phyloP scores from a whole-genome alignment of 2,113 vertebrate genomes.

The Phaethon lepturus region DNA sequence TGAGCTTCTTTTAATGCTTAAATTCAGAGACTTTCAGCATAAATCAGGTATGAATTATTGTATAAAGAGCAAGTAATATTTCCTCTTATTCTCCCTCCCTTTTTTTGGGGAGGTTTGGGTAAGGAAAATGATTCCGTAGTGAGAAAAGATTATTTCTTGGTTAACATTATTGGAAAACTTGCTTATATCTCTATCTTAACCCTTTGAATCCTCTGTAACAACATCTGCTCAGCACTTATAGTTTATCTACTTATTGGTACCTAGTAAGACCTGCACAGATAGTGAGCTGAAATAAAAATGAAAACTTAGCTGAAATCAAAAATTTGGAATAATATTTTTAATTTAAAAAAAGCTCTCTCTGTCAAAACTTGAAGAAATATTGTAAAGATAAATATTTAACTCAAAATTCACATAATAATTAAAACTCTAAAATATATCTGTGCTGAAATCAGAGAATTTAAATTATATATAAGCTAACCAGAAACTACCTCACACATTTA shows the following conservation, averaged over 20 bases:
- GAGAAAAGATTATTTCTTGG: neutral
- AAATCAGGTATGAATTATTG: neutral
- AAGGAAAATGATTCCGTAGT: neutral
- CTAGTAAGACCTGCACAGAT: neutral
- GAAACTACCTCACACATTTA: neutral
- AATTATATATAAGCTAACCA: neutral
- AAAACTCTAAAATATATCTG: neutral
- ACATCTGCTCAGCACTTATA: fast-evolving
- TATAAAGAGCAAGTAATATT: neutral
- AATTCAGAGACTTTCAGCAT: neutral
- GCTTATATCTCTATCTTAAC: neutral
- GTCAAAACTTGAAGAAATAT: neutral
- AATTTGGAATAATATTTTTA: neutral
- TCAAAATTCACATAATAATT: neutral
- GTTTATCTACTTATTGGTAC: neutral
- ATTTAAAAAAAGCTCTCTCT: neutral
- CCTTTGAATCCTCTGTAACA: neutral
- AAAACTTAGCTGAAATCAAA: neutral
- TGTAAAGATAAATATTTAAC: neutral
- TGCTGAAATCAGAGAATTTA: neutral
- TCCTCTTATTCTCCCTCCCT: neutral
- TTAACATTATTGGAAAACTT: neutral
- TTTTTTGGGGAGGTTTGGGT: neutral
- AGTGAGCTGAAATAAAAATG: neutral
- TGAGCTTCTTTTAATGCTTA: neutral